A percentile compares a stretch with the other conserved stretches of the same genome.
Conservation (phyloP, 2,797 vertebrate species). For the Pantherophis alleghaniensis region DNA sequence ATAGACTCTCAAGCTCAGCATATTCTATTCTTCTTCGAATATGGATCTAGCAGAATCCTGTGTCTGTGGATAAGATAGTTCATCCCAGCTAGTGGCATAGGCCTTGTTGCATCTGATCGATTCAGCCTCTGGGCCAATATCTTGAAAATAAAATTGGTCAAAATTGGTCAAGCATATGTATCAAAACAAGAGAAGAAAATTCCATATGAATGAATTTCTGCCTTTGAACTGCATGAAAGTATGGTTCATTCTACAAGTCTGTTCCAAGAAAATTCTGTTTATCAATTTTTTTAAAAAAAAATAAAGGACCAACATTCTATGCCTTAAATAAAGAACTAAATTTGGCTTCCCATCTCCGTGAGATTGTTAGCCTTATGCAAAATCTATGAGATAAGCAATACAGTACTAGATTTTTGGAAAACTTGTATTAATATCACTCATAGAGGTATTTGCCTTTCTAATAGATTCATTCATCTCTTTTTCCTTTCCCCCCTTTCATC, state of each 20-base stretch:
- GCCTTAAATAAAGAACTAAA: conserved; percentile 15
- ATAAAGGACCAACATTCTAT: neutral
- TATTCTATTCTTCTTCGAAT: neutral
- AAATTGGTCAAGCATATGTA: neutral
- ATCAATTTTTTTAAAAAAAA: neutral
- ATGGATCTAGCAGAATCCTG: neutral
- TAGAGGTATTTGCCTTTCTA: neutral
- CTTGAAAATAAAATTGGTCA: neutral
- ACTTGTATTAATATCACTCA: neutral
- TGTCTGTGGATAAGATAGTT: neutral
- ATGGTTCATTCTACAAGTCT: neutral
- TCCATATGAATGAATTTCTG: neutral
- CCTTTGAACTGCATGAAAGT: neutral
- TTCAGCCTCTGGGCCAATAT: neutral
- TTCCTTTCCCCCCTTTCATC: neutral
- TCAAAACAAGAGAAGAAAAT: neutral
- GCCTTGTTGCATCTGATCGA: neutral
- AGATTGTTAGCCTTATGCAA: neutral
- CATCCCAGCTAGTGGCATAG: neutral
- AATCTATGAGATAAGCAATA: neutral
- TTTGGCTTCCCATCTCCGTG: conserved; percentile 6
- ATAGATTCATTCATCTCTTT: conserved; percentile 2
- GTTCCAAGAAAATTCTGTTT: neutral
- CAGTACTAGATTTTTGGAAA: conserved; percentile 27
- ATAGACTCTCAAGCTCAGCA: neutral